Base-by-base conservation (phyloP, 2,888 invertebrate genomes). In the Pegoplata infirma region DNA sequence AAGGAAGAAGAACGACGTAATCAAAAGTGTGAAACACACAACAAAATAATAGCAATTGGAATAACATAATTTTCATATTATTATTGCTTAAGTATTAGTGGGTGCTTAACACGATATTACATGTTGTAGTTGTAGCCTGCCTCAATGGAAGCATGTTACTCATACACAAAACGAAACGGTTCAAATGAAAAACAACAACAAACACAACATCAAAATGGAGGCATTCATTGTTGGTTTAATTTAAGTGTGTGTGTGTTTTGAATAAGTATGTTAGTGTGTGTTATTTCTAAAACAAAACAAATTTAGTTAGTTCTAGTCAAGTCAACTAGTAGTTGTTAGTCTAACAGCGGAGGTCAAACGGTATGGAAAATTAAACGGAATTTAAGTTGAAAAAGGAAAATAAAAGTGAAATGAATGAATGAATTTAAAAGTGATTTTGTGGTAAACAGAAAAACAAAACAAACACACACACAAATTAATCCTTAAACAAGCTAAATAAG, bases 301-400 rank as follows among this genome's bases (percentile, higher is more conserved):
- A 40, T 66, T 71, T 64, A 61, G 59, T 49, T 51, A 40, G 32
- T 49, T 63, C n/a, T 40, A 40, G 5, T 25, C 36, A n/a, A 8
- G 36, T 40, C 36, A 40, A 40, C 36, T 40, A 40, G 36, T 40
- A 63, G 49, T 23, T 46, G 55, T 82, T 80, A 82, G 81, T 82
- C 75, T 56, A 55, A 66, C 77, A 61, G n/a, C 72, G 63, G 81
- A 81, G 81, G 81, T 82, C 77, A 82, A 81, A 82, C 81, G 77
- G 79, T 71, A 69, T 79, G 64, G 81, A 77, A 81, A 82, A 72
- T 66, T 71, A 46, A 78, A 77, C 46, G 36, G 36, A 40, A 40
- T 40, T 40, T 40, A 40, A 40, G 12, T 5, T n/a, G 12, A 1
- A 12, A 55, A 71, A 21, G 53, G 23, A 55, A 47, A 55, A 32